A percentile compares a stretch with the other conserved stretches of the same genome.
phyloP scores from a whole-genome alignment of 2,888 invertebrate species.

The Argyresthia goedartella region DNA sequence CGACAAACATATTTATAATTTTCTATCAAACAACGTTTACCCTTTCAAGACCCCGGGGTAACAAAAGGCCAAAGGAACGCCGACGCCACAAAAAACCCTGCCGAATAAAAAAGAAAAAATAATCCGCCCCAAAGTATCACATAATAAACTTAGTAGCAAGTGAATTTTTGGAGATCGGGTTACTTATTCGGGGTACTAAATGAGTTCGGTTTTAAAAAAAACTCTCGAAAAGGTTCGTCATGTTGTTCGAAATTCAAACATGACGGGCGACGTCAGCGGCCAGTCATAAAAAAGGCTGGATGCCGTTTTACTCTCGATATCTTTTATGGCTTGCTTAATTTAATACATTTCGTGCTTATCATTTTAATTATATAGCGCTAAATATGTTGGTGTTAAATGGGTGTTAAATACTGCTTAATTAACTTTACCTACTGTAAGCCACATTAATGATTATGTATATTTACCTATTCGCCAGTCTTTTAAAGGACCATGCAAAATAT shows the following conservation, averaged over 20 bases:
- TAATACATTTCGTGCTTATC: too few relatives aligned
- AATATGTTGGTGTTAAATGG: too few relatives aligned
- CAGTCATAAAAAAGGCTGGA: constrained; percentile 37
- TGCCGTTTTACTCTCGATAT: constrained; percentile 37
- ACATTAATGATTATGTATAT: too few relatives aligned
- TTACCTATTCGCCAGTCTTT: too few relatives aligned
- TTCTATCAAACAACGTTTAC: constrained; percentile 44
- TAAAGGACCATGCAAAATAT: too few relatives aligned
- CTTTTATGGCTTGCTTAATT: not conserved
- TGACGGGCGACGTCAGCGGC: constrained; percentile 56
- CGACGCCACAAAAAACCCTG: constrained; percentile 38
- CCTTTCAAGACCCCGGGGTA: constrained; percentile 34
- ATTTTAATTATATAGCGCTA: too few relatives aligned
- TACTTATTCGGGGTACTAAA: constrained; percentile 31
- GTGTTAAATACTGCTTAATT: too few relatives aligned
- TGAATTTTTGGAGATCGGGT: constrained; percentile 63
- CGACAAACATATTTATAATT: constrained; percentile 28
- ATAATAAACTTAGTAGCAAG: constrained; percentile 71
- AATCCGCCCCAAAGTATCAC: constrained; percentile 58
- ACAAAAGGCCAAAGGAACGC: constrained; percentile 51
- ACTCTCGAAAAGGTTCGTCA: constrained; percentile 28
- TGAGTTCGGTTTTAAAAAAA: constrained; percentile 29
- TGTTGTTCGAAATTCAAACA: constrained; percentile 54
- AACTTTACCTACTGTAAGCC: too few relatives aligned
- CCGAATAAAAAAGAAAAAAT: constrained; percentile 33